These are phyloP conservation scores for Calliphora vicina DNA, from an alignment of 1,140 invertebrate genomes.

Conservation along the genomic window DNA sequence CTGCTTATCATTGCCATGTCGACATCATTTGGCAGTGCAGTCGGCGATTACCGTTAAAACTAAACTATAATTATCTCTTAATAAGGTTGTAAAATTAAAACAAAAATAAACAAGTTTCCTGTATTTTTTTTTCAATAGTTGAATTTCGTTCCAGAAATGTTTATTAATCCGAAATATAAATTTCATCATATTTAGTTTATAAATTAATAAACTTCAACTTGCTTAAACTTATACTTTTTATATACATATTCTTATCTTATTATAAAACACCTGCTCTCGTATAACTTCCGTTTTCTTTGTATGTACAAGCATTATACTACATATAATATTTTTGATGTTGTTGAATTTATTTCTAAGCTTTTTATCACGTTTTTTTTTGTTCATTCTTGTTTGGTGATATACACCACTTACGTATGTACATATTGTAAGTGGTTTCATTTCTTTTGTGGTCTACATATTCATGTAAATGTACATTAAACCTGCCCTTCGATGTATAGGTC, in stretches of 20 bases:
- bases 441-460: neutral
- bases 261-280: neutral
- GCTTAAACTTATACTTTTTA: neutral
- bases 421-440: neutral
- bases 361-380: neutral
- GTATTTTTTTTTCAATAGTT: no score
- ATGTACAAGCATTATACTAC: neutral
- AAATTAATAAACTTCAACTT: no score
- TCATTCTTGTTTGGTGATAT: no score
- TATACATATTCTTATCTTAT: neutral
- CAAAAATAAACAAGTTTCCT: no score
- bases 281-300: neutral
- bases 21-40: no score
- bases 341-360: no score
- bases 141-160: no score
- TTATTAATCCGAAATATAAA: neutral
- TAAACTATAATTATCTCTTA: no score
- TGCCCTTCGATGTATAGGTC: neutral
- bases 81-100: no score
- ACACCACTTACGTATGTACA: neutral
- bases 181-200: neutral
- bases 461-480: neutral
- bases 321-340: no score
- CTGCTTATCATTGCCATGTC: no score
- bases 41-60: no score